These are phyloP conservation scores for Fistularia commersonii DNA, from an alignment of 2,797 vertebrate species.

Conservation along the genomic window DNA sequence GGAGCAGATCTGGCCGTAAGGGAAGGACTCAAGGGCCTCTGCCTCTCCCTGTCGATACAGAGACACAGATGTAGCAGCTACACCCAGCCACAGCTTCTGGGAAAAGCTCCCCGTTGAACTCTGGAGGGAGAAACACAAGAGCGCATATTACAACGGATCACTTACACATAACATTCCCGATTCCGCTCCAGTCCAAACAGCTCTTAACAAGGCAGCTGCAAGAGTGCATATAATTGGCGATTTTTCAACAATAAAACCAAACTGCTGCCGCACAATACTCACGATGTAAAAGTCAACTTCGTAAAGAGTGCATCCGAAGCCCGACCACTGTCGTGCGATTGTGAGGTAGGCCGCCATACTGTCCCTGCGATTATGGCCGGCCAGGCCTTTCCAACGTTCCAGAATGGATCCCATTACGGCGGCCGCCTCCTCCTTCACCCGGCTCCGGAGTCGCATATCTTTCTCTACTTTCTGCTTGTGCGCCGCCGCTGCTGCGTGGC, in stretches of 20 bases:
- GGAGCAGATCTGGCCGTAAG: constrained; percentile 87
- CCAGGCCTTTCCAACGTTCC: constrained; percentile 88
- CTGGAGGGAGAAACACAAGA: constrained; percentile 60
- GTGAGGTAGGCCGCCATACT: constrained; percentile 89
- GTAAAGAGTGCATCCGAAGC: constrained; percentile 91
- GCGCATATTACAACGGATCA: constrained; percentile 19
- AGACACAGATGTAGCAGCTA: constrained; percentile 85
- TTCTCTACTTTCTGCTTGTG: constrained; percentile 77
- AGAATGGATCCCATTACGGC: constrained; percentile 79
- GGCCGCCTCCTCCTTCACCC: constrained; percentile 79
- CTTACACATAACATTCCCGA: no score
- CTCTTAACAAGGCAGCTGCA: no score
- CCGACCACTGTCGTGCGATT: constrained; percentile 88
- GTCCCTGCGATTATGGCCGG: constrained; percentile 83
- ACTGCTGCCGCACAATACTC: constrained; percentile 49
- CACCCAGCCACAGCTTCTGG: constrained; percentile 86
- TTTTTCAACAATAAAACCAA: background rate
- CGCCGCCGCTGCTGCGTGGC: constrained; percentile 70
- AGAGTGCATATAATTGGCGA: no score
- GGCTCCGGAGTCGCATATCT: constrained; percentile 74
- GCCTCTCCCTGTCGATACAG: constrained; percentile 87
- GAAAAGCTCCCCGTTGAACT: constrained; percentile 80
- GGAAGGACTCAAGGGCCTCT: constrained; percentile 86
- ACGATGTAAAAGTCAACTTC: constrained; percentile 84
- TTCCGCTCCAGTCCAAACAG: no score